phyloP scores from a whole-genome alignment of 2,888 invertebrate genomes.

The Tetragonisca angustula region DNA sequence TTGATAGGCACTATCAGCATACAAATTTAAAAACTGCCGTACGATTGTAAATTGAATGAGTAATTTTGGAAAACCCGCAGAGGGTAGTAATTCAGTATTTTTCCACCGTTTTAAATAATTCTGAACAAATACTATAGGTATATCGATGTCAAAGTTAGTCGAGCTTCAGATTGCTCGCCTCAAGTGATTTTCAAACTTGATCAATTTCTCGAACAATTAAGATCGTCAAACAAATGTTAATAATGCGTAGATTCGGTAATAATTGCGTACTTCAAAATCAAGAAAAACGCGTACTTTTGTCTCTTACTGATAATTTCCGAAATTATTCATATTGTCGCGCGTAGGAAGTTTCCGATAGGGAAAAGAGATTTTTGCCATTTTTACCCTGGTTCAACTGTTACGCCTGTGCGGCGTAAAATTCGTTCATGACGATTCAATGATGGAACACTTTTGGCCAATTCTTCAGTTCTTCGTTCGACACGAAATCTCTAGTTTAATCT shows the following conservation, averaged over 20 bases:
- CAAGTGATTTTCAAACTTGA: background rate
- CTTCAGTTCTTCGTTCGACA: background rate
- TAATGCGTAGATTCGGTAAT: background rate
- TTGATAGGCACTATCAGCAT: background rate
- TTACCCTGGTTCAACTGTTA: slow-evolving; percentile 10
- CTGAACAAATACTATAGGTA: background rate
- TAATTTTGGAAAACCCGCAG: background rate
- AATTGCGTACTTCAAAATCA: background rate
- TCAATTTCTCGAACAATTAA: background rate
- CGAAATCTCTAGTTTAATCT: background rate
- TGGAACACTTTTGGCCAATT: slow-evolving; percentile 39
- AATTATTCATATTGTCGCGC: background rate
- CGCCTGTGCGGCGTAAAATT: slow-evolving; percentile 9
- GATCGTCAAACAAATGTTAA: background rate
- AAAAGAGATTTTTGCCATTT: slow-evolving; percentile 24
- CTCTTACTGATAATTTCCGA: background rate
- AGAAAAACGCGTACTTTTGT: background rate
- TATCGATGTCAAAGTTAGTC: slow-evolving; percentile 10
- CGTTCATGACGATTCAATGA: slow-evolving; percentile 36
- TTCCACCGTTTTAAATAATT: background rate
- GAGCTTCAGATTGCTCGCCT: slow-evolving; percentile 11
- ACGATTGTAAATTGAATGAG: background rate
- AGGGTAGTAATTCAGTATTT: background rate
- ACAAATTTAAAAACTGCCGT: background rate
- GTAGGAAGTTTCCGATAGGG: background rate